Conservation (phyloP, 2,113 vertebrate genomes). For the Otus sunia region DNA sequence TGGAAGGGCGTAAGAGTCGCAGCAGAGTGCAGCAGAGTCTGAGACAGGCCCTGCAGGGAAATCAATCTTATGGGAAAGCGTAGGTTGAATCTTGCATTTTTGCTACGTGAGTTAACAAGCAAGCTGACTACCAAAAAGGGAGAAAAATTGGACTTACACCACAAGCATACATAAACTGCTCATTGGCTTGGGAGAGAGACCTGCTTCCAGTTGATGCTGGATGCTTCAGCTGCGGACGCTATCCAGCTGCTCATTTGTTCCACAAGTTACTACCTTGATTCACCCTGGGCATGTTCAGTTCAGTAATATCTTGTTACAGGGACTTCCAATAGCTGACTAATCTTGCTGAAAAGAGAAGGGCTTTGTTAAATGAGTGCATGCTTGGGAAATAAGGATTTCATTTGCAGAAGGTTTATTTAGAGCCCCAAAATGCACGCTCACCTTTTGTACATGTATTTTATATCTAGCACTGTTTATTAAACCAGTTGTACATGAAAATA, state of each 20-base stretch:
- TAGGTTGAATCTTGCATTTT: constrained; percentile 36
- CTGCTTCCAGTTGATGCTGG: neutral
- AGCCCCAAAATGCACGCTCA: neutral
- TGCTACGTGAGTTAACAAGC: neutral
- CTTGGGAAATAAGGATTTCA: neutral
- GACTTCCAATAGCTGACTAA: neutral
- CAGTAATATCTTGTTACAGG: neutral
- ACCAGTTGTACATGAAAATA: neutral
- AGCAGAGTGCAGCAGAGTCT: neutral
- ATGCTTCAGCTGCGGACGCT: neutral
- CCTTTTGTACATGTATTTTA: neutral
- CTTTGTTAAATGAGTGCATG: neutral
- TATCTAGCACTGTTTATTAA: neutral
- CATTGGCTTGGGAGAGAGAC: neutral
- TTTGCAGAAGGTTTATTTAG: neutral
- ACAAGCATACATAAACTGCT: neutral
- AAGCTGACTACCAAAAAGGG: constrained; percentile 5
- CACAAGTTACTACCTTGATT: neutral
- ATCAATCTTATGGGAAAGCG: neutral
- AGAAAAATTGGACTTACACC: neutral
- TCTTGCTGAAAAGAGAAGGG: neutral
- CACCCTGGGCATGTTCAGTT: neutral
- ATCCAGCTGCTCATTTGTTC: neutral
- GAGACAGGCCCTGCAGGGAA: constrained; percentile 1
- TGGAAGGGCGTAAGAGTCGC: neutral